phyloP scores from a whole-genome alignment of 2,888 invertebrate species.

The Tryphoninae sp. region DNA sequence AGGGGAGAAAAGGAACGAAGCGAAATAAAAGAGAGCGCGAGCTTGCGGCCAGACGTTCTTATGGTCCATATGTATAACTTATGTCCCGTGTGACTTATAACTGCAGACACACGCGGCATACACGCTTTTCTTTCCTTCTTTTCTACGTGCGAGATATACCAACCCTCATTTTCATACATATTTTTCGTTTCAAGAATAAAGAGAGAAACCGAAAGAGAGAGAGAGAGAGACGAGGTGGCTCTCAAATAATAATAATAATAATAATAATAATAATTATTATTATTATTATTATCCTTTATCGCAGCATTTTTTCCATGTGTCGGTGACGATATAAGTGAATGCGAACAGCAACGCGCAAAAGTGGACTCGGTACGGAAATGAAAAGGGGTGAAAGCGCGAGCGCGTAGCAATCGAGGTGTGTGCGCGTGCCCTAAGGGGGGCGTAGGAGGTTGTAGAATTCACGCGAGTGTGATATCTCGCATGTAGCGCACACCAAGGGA shows the following conservation, averaged over 20 bases:
- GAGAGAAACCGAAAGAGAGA: background rate
- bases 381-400: conserved; percentile 26
- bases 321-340: conserved; percentile 15
- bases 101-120: conserved; percentile 45
- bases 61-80: conserved; percentile 56
- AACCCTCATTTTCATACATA: conserved; percentile 34
- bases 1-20: conserved; percentile 22
- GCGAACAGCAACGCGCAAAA: conserved; percentile 7
- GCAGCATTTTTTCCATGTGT: background rate
- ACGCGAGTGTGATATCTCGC: conserved; percentile 4
- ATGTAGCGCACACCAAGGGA: conserved; percentile 50
- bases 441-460: background rate
- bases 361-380: conserved; percentile 45
- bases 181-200: conserved; percentile 28
- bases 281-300: background rate
- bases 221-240: too few relatives aligned
- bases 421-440: background rate
- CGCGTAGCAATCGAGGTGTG: conserved; percentile 9
- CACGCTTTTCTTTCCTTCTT: background rate
- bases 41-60: conserved; percentile 60
- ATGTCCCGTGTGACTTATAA: conserved; percentile 56
- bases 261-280: conserved; percentile 18
- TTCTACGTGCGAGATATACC: conserved; percentile 23
- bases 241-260: background rate
- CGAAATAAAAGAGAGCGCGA: conserved; percentile 34